phyloP scores from a whole-genome alignment of 2,888 invertebrate genomes.

The Micoletzkya japonica region DNA sequence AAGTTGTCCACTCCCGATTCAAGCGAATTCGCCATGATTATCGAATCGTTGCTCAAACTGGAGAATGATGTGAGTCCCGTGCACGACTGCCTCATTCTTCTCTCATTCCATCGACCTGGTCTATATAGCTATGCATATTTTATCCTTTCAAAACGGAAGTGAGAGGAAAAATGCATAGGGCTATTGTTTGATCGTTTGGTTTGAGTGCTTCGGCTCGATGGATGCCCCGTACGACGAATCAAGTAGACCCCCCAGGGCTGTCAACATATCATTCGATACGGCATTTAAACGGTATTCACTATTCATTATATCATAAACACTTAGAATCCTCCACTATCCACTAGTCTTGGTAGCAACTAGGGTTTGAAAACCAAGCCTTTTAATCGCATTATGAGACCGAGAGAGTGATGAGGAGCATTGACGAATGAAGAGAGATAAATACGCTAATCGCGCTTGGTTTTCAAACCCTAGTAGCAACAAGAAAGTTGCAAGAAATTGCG shows the following conservation, averaged over 20 bases:
- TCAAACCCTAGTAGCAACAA: too few species aligned
- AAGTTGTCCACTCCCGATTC: constrained; percentile 17
- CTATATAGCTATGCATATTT: not conserved
- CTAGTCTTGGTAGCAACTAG: too few species aligned
- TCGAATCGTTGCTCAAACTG: not conserved
- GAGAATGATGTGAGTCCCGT: constrained; percentile 15
- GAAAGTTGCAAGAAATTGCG: too few species aligned
- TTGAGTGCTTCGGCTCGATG: constrained; percentile 5
- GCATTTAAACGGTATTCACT: constrained; percentile 9
- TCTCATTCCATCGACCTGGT: not conserved
- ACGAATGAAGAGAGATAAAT: too few species aligned
- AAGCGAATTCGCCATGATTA: not conserved
- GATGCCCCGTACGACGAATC: not conserved
- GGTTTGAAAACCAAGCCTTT: too few species aligned
- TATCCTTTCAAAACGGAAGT: not conserved
- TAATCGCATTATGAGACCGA: too few species aligned
- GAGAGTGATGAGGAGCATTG: too few species aligned
- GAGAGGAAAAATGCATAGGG: not conserved
- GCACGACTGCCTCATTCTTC: too few species aligned
- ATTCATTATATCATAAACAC: too few species aligned
- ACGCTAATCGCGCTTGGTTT: too few species aligned
- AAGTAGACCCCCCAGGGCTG: not conserved
- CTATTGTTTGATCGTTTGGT: not conserved
- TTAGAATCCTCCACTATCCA: too few species aligned
- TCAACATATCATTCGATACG: constrained; percentile 5